These are phyloP conservation scores for Tragopan temminckii DNA, from an alignment of 2,797 vertebrate genomes.

Conservation along the genomic window DNA sequence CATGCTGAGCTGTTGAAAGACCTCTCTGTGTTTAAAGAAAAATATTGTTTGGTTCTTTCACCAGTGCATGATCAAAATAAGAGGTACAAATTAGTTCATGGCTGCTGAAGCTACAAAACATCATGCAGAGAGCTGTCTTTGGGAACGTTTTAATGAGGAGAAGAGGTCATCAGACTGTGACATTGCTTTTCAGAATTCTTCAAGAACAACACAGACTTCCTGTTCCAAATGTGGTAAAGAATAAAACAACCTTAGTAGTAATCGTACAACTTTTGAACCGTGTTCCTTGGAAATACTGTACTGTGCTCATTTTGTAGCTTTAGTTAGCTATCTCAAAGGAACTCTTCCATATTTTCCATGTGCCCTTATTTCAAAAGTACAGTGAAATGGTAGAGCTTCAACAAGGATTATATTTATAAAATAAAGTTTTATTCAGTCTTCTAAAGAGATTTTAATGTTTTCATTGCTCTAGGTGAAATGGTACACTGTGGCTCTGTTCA, in stretches of 20 bases:
- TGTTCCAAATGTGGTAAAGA: slow-evolving; percentile 88
- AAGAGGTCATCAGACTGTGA: slow-evolving; percentile 90
- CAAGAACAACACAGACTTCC: slow-evolving; percentile 92
- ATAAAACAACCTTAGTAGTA: slow-evolving; percentile 90
- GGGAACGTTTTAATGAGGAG: slow-evolving; percentile 99
- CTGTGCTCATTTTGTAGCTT: slow-evolving; percentile 87
- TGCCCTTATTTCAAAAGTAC: slow-evolving; percentile 88
- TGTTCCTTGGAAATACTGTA: slow-evolving; percentile 86
- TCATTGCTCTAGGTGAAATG: slow-evolving; percentile 85
- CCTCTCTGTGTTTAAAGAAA: slow-evolving; percentile 89
- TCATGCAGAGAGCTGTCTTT: slow-evolving; percentile 93
- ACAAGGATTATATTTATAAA: slow-evolving; percentile 88
- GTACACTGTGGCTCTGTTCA: slow-evolving; percentile 81
- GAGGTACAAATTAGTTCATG: slow-evolving; percentile 91
- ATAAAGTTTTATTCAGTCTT: slow-evolving; percentile 88
- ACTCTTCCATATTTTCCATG: slow-evolving; percentile 86
- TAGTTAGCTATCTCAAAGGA: slow-evolving; percentile 88
- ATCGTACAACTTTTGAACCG: slow-evolving; percentile 89
- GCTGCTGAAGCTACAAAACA: slow-evolving; percentile 92
- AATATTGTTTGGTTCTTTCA: slow-evolving; percentile 91
- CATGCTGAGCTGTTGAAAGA: slow-evolving; percentile 89
- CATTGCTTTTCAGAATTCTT: slow-evolving; percentile 90
- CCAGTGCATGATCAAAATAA: slow-evolving; percentile 93
- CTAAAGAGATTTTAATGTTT: slow-evolving; percentile 87
- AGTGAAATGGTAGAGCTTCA: slow-evolving; percentile 83